phyloP scores from a whole-genome alignment of 2,797 vertebrate genomes.

The Melanotaenia pygmaea region DNA sequence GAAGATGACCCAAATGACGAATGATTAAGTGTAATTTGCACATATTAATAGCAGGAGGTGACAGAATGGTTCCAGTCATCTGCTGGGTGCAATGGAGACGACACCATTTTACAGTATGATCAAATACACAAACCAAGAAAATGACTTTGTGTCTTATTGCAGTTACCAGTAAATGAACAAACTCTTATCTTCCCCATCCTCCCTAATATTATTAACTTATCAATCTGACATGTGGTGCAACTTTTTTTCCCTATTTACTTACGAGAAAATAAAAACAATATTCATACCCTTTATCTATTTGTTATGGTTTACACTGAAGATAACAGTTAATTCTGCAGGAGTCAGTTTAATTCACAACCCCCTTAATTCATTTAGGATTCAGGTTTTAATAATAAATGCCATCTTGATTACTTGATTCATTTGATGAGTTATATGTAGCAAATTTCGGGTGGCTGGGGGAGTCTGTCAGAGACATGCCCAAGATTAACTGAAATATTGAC shows the following conservation, averaged over 20 bases:
- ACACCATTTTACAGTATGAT: slow-evolving; percentile 50
- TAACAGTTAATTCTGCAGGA: background rate
- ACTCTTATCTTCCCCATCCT: background rate
- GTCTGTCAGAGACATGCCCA: no score
- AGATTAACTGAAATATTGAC: no score
- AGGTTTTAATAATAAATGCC: no score
- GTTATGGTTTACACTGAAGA: background rate
- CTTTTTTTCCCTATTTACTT: background rate
- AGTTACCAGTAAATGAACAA: no score
- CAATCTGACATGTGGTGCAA: background rate
- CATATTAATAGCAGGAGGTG: slow-evolving; percentile 63
- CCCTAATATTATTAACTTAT: background rate
- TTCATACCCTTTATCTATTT: background rate
- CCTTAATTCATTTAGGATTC: no score
- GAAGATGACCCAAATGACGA: slow-evolving; percentile 72
- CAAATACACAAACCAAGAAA: slow-evolving; percentile 46
- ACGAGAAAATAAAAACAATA: background rate
- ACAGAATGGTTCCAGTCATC: slow-evolving; percentile 54
- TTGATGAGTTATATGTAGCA: no score
- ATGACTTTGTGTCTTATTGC: slow-evolving; percentile 17
- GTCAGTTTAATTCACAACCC: background rate
- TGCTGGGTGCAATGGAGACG: slow-evolving; percentile 30
- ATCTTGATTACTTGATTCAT: no score
- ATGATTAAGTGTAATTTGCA: slow-evolving; percentile 80
- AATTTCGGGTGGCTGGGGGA: no score